Evolutionary conservation across 2,888 invertebrate species (phyloP), one percentile per base, ranked within the genome.

Genomic region (Macrophya annulata): DNA sequence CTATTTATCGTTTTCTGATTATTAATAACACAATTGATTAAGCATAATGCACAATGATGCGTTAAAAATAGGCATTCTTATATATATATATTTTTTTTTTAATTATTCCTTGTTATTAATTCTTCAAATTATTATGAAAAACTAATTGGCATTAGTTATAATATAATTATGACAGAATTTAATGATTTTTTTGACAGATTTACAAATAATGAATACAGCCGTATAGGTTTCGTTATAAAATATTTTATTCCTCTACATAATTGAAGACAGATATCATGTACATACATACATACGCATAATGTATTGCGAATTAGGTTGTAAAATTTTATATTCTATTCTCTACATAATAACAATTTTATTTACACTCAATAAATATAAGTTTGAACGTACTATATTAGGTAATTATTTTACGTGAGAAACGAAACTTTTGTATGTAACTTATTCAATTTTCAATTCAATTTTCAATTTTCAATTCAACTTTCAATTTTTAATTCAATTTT

Each of bases 291-390:
- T 62, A 5, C 9, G 10, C 21, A 62, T 12, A 21, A 62, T 62
- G 21, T 62, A 62, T 21, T 62, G 62, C 25, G 12, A 62, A 62
- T 62, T 9, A 25, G 62, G 12, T 25, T 62, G 25, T 25, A 10
- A 4, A 62, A 25, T 25, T 10, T 25, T 25, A 9, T 12, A 62
- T 62, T 25, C 62, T 25, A 62, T 62, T 25, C 10, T 62, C 10
- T 62, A 62, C 62, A 25, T 62, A 25, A 62, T 25, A 62, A 62
- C 25, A 62, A 62, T 62, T 31, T 62, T 62, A 62, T 62, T 62
- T 62, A 62, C 62, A 62, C 25, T 62, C 62, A 62, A 62, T 62
- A 62, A 62, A 62, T 25, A 62, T 25, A 62, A 62, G 12, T 62
- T 25, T 25, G 25, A 62, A 62, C 62, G 62, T 31, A 31, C 31